A percentile compares a stretch with the other conserved stretches of the same genome.
phyloP scores from a whole-genome alignment of 2,113 vertebrate species.

The Phaetusa simplex region DNA sequence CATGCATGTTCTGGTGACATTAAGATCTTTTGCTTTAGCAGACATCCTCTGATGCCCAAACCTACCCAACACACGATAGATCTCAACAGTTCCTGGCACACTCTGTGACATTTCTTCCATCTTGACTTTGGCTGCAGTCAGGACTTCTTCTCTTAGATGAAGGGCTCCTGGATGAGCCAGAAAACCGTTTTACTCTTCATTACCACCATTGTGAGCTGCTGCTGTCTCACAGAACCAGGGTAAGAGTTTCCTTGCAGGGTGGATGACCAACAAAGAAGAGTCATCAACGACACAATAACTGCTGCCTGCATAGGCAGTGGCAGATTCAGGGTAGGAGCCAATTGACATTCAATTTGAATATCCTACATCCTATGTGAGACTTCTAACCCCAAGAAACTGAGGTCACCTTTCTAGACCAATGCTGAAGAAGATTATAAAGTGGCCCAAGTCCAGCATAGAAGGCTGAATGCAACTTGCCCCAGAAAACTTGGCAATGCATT shows the following conservation, averaged over 20 bases:
- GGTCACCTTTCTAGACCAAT: not conserved
- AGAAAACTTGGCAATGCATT: not conserved
- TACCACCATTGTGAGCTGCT: accelerated
- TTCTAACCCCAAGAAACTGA: not conserved
- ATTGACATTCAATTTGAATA: accelerated
- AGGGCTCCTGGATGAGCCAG: not conserved
- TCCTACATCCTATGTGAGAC: accelerated
- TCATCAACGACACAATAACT: not conserved
- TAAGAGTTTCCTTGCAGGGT: not conserved
- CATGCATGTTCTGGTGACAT: accelerated
- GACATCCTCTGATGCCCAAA: not conserved
- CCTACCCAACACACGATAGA: no score
- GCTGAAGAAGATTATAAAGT: not conserved
- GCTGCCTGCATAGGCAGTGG: not conserved
- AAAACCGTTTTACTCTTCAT: not conserved
- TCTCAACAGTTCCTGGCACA: not conserved
- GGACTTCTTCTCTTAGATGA: not conserved
- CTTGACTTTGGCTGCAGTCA: not conserved
- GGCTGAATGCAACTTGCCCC: not conserved
- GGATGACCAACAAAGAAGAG: not conserved
- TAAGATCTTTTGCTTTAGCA: not conserved
- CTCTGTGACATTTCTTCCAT: not conserved
- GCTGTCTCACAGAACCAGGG: not conserved
- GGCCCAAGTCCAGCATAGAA: not conserved
- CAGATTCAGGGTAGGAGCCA: not conserved